Conservation (phyloP, 2,113 vertebrate species). For the Ia io region DNA sequence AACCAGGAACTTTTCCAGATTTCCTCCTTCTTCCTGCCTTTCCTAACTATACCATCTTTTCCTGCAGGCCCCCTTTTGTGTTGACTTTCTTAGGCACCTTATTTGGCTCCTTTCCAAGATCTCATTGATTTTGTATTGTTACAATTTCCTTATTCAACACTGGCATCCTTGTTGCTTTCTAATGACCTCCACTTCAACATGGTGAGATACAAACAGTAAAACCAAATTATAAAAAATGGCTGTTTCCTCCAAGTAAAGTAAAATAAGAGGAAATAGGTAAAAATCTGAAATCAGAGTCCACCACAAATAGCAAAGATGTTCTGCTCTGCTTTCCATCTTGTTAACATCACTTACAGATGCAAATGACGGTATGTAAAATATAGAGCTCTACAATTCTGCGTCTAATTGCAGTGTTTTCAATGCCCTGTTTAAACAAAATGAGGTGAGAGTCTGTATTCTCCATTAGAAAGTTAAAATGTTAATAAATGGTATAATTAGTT, state of each 20-base stretch:
- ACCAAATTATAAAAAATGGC: background rate
- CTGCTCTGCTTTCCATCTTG: background rate
- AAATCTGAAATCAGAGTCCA: background rate
- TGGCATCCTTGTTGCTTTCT: background rate
- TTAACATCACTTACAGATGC: background rate
- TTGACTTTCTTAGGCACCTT: background rate
- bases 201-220: constrained; percentile 38
- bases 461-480: constrained; percentile 36
- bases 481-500: background rate
- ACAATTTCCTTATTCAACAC: background rate
- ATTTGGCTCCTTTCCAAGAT: background rate
- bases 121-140: background rate
- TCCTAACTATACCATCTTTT: background rate
- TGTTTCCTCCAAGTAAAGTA: background rate
- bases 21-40: background rate
- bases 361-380: background rate
- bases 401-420: constrained; percentile 15
- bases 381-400: background rate
- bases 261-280: background rate
- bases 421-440: background rate
- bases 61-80: background rate
- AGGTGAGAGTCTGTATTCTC: background rate
- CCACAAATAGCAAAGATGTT: background rate
- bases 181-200: background rate
- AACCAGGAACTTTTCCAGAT: background rate